Evolutionary conservation across 2,888 invertebrate species (phyloP).

Genomic region (Tenodera sinensis): DNA sequence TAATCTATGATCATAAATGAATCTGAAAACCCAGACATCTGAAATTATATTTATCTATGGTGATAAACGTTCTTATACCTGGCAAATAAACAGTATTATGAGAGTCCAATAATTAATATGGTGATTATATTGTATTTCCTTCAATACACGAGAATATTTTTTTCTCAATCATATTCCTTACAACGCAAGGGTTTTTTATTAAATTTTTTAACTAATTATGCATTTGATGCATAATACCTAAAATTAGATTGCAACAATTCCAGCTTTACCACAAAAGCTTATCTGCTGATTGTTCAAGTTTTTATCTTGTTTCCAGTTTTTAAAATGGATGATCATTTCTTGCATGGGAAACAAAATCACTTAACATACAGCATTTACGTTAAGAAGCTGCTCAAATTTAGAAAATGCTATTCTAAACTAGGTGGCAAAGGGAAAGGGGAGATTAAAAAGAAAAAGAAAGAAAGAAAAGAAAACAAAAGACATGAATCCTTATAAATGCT

Average conservation of each 20-base stretch:
- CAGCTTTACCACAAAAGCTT: neutral
- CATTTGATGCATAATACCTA: neutral
- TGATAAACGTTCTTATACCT: too few relatives aligned
- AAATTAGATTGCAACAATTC: neutral
- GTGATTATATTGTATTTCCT: too few relatives aligned
- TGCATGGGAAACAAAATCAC: neutral
- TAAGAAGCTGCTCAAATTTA: neutral
- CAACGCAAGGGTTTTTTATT: too few relatives aligned
- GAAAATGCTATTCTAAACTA: neutral
- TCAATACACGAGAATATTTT: too few relatives aligned
- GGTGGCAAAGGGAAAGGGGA: neutral
- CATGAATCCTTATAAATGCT: constrained; percentile 22
- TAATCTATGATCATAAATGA: too few relatives aligned
- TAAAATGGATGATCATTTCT: neutral
- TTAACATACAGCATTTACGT: neutral
- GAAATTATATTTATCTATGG: too few relatives aligned
- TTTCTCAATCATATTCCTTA: too few relatives aligned
- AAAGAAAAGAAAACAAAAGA: too few relatives aligned
- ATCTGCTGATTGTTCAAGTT: neutral
- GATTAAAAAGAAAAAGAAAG: neutral
- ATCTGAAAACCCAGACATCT: too few relatives aligned
- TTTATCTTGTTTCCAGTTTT: neutral
- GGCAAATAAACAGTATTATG: too few relatives aligned
- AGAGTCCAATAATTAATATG: too few relatives aligned
- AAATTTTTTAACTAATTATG: too few relatives aligned